Evolutionary conservation across 2,797 vertebrate genomes (phyloP), one percentile per base, ranked within the genome.

Genomic region (Hirundo rustica): DNA sequence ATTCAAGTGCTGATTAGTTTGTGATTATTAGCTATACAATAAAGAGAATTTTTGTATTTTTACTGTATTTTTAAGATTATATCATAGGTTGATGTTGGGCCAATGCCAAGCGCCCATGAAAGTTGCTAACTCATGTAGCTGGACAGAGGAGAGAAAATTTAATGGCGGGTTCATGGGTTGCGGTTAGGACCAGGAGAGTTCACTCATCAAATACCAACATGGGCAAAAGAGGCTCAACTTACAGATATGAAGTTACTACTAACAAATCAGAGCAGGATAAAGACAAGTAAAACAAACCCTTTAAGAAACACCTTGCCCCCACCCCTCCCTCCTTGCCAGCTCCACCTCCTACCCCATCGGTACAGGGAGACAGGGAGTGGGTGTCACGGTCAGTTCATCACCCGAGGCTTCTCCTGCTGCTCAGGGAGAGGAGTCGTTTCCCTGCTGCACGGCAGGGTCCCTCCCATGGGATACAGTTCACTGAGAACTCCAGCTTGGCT

Each of bases 401-500:
- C 7, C 36, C 0, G 0, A 11, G 51, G 30, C 36, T 65, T 57
- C 68, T 40, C 23, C 23, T 5, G 4, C 40, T 72, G 50, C 16
- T 65, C 34, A 25, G 16, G 19, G 34, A 55, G 30, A 64, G n/a
- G 42, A 16, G 9, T 20, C 29, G 2, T n/a, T 73, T 10, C 20
- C 34, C 20, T 30, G 16, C 30, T 65, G 68, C 30, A 20, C 50
- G 0, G 0, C 17, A 11, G 40, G n/a, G 19, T 64, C 10, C 23
- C 13, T 54, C 45, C 27, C 30, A 42, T 0, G 0, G 25, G 51
- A 65, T 8, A 21, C 34, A 57, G 34, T 11, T 34, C 60, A 17
- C 44, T 34, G 60, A 21, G 44, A 34, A 29, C 16, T 65, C 25
- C 50, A 48, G 0, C 0, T 0, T 40, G 42, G 7, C 23, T 40